These are phyloP conservation scores for Pygmarrhopalites habei DNA, from an alignment of 1,140 invertebrate genomes.

Conservation along the genomic window DNA sequence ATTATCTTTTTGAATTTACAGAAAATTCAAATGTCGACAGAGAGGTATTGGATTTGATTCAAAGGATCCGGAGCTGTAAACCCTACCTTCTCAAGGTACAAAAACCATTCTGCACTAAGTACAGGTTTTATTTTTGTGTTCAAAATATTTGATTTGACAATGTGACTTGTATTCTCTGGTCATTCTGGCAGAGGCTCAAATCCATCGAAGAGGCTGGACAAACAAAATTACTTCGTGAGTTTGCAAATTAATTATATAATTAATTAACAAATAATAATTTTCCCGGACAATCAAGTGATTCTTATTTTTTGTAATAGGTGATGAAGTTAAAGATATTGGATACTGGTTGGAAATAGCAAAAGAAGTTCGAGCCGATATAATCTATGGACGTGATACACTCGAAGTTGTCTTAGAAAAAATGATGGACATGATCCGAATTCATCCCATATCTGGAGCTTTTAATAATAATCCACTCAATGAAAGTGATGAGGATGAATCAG, in stretches of 20 bases:
- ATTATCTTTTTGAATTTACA: background rate
- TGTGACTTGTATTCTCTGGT: no score
- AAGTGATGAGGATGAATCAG: slow-evolving; percentile 2
- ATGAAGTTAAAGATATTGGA: slow-evolving; percentile 23
- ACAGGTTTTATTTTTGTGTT: no score
- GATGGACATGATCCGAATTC: slow-evolving; percentile 6
- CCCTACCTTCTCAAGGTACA: slow-evolving; percentile 20
- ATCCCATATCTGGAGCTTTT: slow-evolving; percentile 5
- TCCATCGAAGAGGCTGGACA: slow-evolving; percentile 1
- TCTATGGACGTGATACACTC: slow-evolving; percentile 1
- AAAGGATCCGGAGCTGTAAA: slow-evolving; percentile 3
- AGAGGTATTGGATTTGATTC: background rate
- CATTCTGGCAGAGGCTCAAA: background rate
- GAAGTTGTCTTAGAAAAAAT: slow-evolving; percentile 3
- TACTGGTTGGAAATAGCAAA: slow-evolving; percentile 4
- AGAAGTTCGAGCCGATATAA: slow-evolving; percentile 2
- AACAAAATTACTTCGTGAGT: slow-evolving; percentile 11
- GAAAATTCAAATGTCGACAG: background rate
- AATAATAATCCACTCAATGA: background rate
- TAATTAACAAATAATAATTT: no score
- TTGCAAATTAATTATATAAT: no score
- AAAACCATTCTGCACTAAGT: no score
- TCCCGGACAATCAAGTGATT: no score
- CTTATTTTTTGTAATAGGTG: no score
- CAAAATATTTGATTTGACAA: no score